Base-by-base conservation (phyloP, 2,888 invertebrate genomes). In the Drosophila kanekoi region DNA sequence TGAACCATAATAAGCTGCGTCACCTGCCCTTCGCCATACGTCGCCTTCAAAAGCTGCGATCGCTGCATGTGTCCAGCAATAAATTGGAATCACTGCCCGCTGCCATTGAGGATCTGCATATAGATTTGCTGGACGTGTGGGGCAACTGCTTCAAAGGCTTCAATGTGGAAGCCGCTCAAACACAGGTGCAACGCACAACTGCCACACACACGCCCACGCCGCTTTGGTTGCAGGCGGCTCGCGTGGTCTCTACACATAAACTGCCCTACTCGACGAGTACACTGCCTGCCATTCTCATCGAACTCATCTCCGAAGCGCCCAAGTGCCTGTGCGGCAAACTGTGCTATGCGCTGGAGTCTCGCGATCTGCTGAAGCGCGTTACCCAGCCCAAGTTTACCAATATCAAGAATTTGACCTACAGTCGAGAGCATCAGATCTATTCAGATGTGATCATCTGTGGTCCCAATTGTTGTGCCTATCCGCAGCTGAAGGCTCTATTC, bases 1-100 rank as follows among this genome's bases (percentile, higher is more conserved):
- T 96, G 6, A 94, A 94, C 81, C 92, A 94, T 56, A 97, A 97
- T 91, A 80, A 90, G 37, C 89, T 97, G 3, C 90, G 79, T 37
- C 88, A 87, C 32, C 88, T 97, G 59, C 96, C 96, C 1, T 93
- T 94, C 49, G 94, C 95, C 14, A 92, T 97, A 49, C 95, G 96
- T 6, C 94, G 94, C 28, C 93, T 92, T 72, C 86, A 79, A 4
- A 87, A 72, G 4, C 75, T 92, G 35, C 91, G 92, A 2, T 89
- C 81, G 52, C 63, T 92, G 23, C 85, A 91, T 59, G 66, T 92
- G 23, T 89, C 91, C 3, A 85, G 89, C 61, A 92, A 92, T 56
- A 76, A 89, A 43, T 66, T 92, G 35, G 87, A 90, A 62, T 92
- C 92, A 0, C 57, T 92, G 62, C 92, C 92, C 1, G 83, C 90